Conservation (phyloP, 2,797 vertebrate species). For the Cyprinodon diabolis region DNA sequence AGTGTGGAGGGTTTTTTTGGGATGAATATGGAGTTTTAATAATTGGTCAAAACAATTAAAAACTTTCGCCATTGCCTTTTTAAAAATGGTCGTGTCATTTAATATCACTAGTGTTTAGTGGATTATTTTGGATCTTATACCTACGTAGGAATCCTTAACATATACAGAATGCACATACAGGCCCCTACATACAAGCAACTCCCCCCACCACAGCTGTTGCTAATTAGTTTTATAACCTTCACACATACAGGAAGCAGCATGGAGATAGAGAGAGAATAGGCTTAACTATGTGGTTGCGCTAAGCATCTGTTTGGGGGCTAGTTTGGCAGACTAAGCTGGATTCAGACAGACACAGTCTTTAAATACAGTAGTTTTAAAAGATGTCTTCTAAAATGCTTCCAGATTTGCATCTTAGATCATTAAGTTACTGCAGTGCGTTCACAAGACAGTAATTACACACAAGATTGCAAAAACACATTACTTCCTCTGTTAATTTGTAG, state of each 20-base stretch:
- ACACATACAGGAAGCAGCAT: constrained; percentile 63
- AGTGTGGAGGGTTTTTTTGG: not conserved
- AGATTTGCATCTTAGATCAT: constrained; percentile 1
- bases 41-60: not conserved
- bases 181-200: constrained; percentile 19
- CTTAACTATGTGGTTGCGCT: constrained; percentile 45
- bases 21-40: not conserved
- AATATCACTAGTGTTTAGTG: not conserved
- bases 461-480: constrained; percentile 15
- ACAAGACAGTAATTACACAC: constrained; percentile 26
- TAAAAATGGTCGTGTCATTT: not conserved
- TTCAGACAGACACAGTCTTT: not conserved
- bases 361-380: constrained; percentile 2
- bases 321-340: constrained; percentile 4
- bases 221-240: constrained; percentile 66
- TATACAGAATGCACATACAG: constrained; percentile 17
- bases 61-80: not conserved
- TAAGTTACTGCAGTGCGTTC: constrained; percentile 9
- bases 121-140: not conserved
- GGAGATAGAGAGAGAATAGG: constrained; percentile 52
- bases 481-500: constrained; percentile 19
- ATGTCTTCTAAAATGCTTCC: not conserved
- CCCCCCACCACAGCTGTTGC: constrained; percentile 60
- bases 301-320: constrained; percentile 25
- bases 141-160: not conserved